A percentile compares a stretch with the other conserved stretches of the same genome.
Conservation (phyloP, 2,113 vertebrate species). For the Onychostruthus taczanowskii region DNA sequence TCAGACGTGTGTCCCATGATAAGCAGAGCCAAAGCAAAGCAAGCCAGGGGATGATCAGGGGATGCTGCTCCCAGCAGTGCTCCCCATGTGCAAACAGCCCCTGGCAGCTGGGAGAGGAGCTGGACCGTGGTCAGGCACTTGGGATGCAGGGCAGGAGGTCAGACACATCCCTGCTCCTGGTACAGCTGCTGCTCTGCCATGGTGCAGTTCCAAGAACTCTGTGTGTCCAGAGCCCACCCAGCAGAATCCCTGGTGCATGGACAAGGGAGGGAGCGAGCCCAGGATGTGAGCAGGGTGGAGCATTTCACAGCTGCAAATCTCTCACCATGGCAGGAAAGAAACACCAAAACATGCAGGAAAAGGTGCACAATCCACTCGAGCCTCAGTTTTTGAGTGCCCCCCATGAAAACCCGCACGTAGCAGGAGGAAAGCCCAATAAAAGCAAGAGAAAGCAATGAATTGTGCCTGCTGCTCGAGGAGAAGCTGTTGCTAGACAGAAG, state of each 20-base stretch:
- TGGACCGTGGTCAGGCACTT: neutral
- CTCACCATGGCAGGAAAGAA: neutral
- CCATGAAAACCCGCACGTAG: neutral
- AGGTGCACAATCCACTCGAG: rapidly evolving
- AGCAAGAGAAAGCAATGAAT: neutral
- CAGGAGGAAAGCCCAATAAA: neutral
- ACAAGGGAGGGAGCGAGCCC: neutral
- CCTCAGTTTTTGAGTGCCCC: neutral
- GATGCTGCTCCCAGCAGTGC: neutral
- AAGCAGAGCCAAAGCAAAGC: neutral
- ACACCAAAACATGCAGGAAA: neutral
- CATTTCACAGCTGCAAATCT: neutral
- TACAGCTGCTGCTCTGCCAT: neutral
- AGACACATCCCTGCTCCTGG: neutral
- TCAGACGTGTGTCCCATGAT: rapidly evolving
- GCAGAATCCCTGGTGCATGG: neutral
- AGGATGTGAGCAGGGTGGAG: neutral
- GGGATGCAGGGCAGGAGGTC: neutral
- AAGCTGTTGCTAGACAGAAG: constrained; percentile 68
- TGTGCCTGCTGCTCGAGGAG: constrained; percentile 5
- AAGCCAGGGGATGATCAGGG: neutral
- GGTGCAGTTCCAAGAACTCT: neutral
- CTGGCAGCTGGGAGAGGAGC: neutral
- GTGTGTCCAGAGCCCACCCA: rapidly evolving
- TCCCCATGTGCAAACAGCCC: neutral